Base-by-base conservation (phyloP, 1,140 invertebrate genomes). In the Cyclina sinensis region DNA sequence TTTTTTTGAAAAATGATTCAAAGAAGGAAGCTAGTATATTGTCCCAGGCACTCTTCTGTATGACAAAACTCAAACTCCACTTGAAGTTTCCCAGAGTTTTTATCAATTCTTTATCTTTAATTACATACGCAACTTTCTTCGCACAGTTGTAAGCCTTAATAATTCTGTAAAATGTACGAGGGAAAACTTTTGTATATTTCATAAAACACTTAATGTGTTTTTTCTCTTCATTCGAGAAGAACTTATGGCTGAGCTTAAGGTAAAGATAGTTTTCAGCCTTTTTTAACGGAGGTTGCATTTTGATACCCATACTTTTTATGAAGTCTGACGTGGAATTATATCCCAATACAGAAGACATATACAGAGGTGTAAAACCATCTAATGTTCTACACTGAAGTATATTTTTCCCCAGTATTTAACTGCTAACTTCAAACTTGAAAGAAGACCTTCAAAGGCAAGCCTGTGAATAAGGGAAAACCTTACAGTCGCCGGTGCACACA, bases 141-240 rank as follows among this genome's bases (percentile, higher is more conserved):
- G 57, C 57, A 27, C 57, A 62, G 57, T 62, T 62, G 24, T 62
- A 62, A 62, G 57, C 57, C 27, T 62, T 62, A 7, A 62, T 62
- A 9, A n/a, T 62, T 62, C 24, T 24, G 57, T 62, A 62, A 27
- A 24, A 4, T 4, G 57, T 62, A 27, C 27, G 24, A 27, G 57
- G 57, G 1, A 62, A 21, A 24, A 7, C 27, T 62, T 62, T 62
- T 62, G 57, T 62, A 14, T 62, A 62, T 27, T 21, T 27, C 57
- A 62, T 62, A 4, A 62, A 27, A 62, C 57, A 62, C 57, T 27
- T 4, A 5, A 62, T n/a, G n/a, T 62, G 57, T 27, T 62, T 62
- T 24, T 27, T 62, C 24, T 62, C 57, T 27, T 62, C 7, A 27
- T 24, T 24, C n/a, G 57, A 62, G 27, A 62, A 62, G 21, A 11